Conservation (phyloP, 2,113 vertebrate species). For the Pseudopodoces humilis region DNA sequence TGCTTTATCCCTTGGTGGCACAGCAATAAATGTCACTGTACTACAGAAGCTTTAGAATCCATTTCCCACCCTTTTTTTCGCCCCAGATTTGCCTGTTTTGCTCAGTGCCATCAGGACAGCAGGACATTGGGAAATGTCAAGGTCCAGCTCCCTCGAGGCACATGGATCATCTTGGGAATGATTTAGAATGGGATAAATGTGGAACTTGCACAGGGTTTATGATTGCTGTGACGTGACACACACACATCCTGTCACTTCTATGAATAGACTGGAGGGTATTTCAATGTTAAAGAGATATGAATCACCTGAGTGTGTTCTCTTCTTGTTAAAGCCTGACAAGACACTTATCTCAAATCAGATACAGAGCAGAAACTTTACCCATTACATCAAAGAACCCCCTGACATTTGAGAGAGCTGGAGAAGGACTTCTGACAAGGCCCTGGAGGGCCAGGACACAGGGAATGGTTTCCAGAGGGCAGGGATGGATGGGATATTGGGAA, state of each 20-base stretch:
- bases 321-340: neutral
- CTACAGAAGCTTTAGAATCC: rapidly evolving
- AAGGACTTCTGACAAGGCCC: neutral
- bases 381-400: neutral
- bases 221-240: neutral
- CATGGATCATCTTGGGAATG: neutral
- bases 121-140: neutral
- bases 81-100: neutral
- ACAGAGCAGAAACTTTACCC: neutral
- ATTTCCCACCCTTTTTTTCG: rapidly evolving
- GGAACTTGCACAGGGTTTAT: neutral
- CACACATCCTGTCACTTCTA: neutral
- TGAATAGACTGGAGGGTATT: neutral
- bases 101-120: neutral
- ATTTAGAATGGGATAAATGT: neutral
- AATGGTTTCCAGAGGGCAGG: neutral
- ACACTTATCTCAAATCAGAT: neutral
- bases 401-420: neutral
- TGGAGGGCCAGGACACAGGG: neutral
- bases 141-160: neutral
- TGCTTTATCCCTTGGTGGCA: neutral
- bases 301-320: neutral
- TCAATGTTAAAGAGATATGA: neutral
- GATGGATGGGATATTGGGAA: neutral
- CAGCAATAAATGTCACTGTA: neutral